Evolutionary conservation across 2,888 invertebrate species (phyloP).

Genomic region (Athalia rosae): DNA sequence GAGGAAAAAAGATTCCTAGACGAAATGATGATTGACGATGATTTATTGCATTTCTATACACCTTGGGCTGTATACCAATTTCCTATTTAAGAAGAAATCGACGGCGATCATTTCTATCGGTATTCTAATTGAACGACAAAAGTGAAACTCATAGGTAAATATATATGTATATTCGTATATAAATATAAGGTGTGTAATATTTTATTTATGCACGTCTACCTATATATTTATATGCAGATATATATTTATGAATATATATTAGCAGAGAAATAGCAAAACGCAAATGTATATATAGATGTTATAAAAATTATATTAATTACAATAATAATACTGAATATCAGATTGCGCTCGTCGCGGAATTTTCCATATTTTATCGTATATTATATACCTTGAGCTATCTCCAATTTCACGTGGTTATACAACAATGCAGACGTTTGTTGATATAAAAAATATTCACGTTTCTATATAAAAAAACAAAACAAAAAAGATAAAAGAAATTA

Average conservation of each 20-base stretch:
- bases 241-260: background rate
- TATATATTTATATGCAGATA: too few species aligned
- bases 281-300: background rate
- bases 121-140: too few species aligned
- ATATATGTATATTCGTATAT: background rate
- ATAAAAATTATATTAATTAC: background rate
- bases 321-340: conserved; percentile 4
- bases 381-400: background rate
- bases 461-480: background rate
- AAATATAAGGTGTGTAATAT: background rate
- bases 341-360: conserved; percentile 11
- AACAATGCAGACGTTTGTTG: background rate
- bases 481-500: background rate
- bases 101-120: too few species aligned
- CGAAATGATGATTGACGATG: background rate
- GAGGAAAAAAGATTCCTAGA: background rate
- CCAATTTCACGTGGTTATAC: too few species aligned
- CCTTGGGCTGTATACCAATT: too few species aligned
- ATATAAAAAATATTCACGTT: background rate
- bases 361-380: too few species aligned
- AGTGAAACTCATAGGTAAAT: too few species aligned
- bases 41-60: background rate
- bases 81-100: too few species aligned
- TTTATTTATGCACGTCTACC: background rate
- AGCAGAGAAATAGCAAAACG: background rate